Conservation (phyloP, 2,113 vertebrate genomes). For the Petroica traversi region DNA sequence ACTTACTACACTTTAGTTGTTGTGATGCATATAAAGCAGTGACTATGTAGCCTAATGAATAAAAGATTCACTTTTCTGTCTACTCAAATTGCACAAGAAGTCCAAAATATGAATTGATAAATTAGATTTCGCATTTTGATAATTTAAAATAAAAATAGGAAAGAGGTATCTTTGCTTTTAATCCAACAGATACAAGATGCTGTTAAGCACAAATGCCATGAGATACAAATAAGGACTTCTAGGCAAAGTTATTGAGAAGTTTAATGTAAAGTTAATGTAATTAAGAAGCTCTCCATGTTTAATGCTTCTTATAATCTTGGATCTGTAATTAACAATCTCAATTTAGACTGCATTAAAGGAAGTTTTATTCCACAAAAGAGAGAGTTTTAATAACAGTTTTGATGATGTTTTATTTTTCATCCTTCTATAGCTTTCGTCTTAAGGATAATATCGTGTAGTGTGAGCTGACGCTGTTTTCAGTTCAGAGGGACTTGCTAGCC, state of each 20-base stretch:
- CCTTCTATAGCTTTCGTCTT: not conserved
- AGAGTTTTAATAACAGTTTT: not conserved
- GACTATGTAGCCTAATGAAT: not conserved
- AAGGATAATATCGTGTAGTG: not conserved
- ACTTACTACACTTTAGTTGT: slow-evolving; percentile 15
- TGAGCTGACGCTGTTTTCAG: not conserved
- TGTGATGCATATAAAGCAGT: not conserved
- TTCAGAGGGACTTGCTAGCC: not conserved
- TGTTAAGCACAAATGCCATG: not conserved
- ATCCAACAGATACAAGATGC: not conserved
- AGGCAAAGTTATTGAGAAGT: not conserved
- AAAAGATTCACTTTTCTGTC: not conserved
- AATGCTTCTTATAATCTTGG: not conserved
- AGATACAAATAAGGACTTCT: not conserved
- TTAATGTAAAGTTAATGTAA: not conserved
- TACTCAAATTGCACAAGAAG: not conserved
- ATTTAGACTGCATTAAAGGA: not conserved
- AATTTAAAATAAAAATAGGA: not conserved
- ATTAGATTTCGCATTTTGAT: not conserved
- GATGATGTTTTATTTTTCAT: not conserved
- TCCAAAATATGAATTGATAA: not conserved
- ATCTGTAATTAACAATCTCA: not conserved
- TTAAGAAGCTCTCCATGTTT: not conserved
- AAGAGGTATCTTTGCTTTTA: not conserved
- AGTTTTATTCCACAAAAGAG: not conserved